These are phyloP conservation scores for Masnerella sp. DNA, from an alignment of 2,888 invertebrate genomes.

Conservation along the genomic window DNA sequence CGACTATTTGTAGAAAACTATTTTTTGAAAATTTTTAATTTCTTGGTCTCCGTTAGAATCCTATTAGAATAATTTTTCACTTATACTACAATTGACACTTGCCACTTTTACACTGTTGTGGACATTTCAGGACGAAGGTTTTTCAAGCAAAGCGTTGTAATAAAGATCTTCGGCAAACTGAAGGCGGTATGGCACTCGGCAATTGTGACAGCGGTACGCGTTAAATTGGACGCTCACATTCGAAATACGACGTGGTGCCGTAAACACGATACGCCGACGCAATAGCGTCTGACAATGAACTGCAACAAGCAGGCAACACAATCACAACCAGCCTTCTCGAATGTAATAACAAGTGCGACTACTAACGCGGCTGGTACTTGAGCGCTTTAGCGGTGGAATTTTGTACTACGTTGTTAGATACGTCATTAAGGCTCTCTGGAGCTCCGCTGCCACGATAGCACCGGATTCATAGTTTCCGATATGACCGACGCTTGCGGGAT, in stretches of 20 bases:
- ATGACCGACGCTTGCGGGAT: too few species aligned
- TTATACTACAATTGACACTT: too few species aligned
- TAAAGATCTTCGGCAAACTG: too few species aligned
- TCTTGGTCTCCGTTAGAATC: too few species aligned
- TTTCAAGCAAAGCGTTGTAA: too few species aligned
- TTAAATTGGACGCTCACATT: slow-evolving; percentile 28
- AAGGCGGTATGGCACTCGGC: slow-evolving; percentile 8
- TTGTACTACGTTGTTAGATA: slow-evolving; percentile 15
- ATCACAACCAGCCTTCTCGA: slow-evolving; percentile 28
- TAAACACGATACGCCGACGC: slow-evolving; percentile 50
- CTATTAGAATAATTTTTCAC: too few species aligned
- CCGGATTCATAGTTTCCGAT: too few species aligned
- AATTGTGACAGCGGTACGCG: not conserved
- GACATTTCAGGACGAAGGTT: too few species aligned
- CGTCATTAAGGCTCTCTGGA: too few species aligned
- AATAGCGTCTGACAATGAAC: slow-evolving; percentile 48
- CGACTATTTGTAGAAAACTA: too few species aligned
- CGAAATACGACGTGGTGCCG: slow-evolving; percentile 27
- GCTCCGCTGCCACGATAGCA: too few species aligned
- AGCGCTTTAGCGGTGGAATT: slow-evolving; percentile 34
- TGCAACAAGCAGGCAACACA: slow-evolving; percentile 30
- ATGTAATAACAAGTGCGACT: slow-evolving; percentile 21
- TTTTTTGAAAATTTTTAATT: too few species aligned
- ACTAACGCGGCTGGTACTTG: slow-evolving; percentile 1
- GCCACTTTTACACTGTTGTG: not conserved